These are phyloP conservation scores for Carduelis carduelis DNA, from an alignment of 2,797 vertebrate species.

Conservation along the genomic window DNA sequence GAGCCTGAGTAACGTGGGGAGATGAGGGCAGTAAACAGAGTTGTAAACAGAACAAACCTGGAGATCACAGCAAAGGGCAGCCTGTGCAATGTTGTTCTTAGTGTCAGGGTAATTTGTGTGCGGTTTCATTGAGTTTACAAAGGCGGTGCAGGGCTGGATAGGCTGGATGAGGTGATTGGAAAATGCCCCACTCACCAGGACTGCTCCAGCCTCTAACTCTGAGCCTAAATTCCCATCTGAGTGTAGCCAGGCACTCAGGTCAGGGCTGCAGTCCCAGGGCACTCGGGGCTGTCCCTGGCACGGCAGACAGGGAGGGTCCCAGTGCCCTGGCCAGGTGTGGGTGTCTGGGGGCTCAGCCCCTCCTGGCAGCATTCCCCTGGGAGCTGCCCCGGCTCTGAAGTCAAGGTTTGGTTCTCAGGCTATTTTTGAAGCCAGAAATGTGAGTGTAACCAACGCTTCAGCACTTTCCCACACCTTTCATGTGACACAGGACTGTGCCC, in stretches of 20 bases:
- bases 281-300: rapidly evolving
- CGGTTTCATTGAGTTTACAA: background rate
- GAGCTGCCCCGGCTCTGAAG: background rate
- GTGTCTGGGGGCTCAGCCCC: background rate
- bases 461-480: constrained; percentile 56
- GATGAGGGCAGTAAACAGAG: background rate
- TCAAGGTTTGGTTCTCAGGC: background rate
- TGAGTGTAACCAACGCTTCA: background rate
- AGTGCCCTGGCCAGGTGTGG: background rate
- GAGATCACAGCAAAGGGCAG: constrained; percentile 2
- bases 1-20: background rate
- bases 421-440: constrained; percentile 5
- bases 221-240: background rate
- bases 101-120: constrained; percentile 31
- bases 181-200: background rate
- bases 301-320: background rate
- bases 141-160: background rate
- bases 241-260: background rate
- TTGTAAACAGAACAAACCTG: constrained; percentile 10
- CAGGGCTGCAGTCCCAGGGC: rapidly evolving
- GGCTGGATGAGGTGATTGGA: background rate
- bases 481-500: constrained; percentile 14
- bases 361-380: background rate
- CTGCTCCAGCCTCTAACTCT: background rate
- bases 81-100: background rate